Conservation (phyloP, 1,140 invertebrate species). For the Drosophila watanabei region DNA sequence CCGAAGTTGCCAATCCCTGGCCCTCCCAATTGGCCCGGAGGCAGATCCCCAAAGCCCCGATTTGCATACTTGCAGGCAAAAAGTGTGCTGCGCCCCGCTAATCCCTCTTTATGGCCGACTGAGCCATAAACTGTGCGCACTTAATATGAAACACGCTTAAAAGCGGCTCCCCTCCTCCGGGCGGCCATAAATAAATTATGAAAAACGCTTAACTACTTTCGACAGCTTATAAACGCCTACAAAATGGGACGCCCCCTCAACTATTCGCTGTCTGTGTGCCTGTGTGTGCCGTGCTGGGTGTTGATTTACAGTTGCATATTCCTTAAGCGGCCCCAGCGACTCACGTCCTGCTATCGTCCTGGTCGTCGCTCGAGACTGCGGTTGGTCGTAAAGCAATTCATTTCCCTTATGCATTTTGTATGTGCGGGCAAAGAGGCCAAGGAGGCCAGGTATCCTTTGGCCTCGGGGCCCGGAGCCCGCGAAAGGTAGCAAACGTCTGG, state of each 20-base stretch:
- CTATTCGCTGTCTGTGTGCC: conserved; percentile 49
- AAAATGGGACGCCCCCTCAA: conserved; percentile 66
- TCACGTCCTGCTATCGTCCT: conserved; percentile 8
- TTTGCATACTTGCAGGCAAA: conserved; percentile 62
- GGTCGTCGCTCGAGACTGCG: conserved; percentile 61
- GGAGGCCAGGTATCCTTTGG: conserved; percentile 25
- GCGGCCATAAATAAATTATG: conserved; percentile 81
- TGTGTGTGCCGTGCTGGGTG: conserved; percentile 42
- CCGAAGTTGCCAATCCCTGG: conserved; percentile 49
- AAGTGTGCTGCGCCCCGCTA: conserved; percentile 60
- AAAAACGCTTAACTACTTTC: conserved; percentile 84
- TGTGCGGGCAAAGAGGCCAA: conserved; percentile 46
- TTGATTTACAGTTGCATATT: conserved; percentile 84
- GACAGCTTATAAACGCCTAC: conserved; percentile 84
- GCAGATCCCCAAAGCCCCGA: conserved; percentile 39
- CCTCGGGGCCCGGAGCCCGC: neutral
- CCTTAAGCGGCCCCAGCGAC: conserved; percentile 42
- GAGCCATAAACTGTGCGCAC: conserved; percentile 78
- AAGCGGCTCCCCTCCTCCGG: conserved; percentile 57
- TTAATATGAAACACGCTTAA: conserved; percentile 83
- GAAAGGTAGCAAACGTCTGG: conserved; percentile 28
- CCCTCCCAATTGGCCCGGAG: conserved; percentile 1
- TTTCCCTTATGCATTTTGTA: conserved; percentile 82
- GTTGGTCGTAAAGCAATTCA: conserved; percentile 80
- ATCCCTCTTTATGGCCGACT: conserved; percentile 73